Evolutionary conservation across 2,113 vertebrate genomes (phyloP), one percentile per base, ranked within the genome.

Genomic region (Atlantisia rogersi): DNA sequence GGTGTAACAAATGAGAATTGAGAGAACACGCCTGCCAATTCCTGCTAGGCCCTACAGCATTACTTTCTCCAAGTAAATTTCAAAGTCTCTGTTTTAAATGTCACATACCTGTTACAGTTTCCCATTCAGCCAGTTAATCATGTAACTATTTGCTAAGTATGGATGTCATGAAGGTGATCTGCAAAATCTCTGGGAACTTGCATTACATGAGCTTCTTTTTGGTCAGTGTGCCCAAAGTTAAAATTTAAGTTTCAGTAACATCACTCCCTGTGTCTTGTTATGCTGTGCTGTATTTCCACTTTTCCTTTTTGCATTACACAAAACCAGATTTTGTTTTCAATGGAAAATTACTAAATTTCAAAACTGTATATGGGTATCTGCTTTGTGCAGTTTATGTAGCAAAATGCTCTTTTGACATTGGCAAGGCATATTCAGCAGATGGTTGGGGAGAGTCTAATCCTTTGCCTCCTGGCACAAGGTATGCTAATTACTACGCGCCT

Each of bases 341-440:
- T 80, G 58, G 82, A 90, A 94, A 86, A 81, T 39, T 48, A 81
- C 71, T 63, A 83, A 70, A 80, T 96, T 87, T 90, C 28, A 28
- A 37, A 91, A 46, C 37, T 69, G 69, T 90, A 6, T 68, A n/a
- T 40, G 32, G 24, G 22, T 92, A 62, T 88, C 46, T 59, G 44
- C 73, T 79, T 86, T 90, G 69, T 91, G 74, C 16, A 90, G 70
- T 85, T 93, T 95, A 56, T 70, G 37, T 26, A 86, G 64, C 78
- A 88, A 40, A 96, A 86, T 68, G 44, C 44, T 88, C 59, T 81
- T 96, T 79, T 93, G 75, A 90, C 82, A 78, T 88, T 95, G 86
- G 94, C 91, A 96, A 80, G 59, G 55, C 56, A 8, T 82, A 59
- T 74, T 91, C 29, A 3, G 88, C 90, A 95, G 92, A 86, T 96